Evolutionary conservation across 2,888 invertebrate genomes (phyloP), one percentile per base, ranked within the genome.

Genomic region (Fabriciana adippe): DNA sequence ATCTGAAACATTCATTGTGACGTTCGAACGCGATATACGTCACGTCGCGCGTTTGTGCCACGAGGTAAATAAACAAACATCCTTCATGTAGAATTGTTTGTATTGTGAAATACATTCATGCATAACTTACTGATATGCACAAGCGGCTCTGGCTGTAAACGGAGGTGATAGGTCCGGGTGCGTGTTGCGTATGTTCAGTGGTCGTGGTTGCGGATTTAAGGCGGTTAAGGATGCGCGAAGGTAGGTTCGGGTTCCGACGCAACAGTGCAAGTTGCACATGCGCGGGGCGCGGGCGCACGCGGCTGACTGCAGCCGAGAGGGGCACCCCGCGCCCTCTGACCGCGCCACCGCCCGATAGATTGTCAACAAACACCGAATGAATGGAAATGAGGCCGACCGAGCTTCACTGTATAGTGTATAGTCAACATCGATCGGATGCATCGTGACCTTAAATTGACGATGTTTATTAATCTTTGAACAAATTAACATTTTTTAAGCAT

Each of bases 341-440:
- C 82, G 78, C 80, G 77, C 82, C 84, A 83, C 84, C 73, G 71
- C 73, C 78, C 81, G 82, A 75, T 81, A 77, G 81, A 85, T 88
- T 89, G 87, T 88, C 90, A 89, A 89, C 88, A 88, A 85, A 84
- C 81, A 84, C 77, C 81, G 79, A 82, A 87, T 89, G 84, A 90
- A 90, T 90, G 89, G 86, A 87, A 88, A 89, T 87, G 80, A 88
- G 81, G 81, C 78, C 80, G 76, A 67, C 78, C 75, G 78, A 79
- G 79, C 79, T 78, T 83, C 81, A 80, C 72, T 72, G 74, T 75
- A 74, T 75, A 69, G 65, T 53, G 68, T 41, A 41, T 67, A 67
- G 48, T 59, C 69, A 72, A 67, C 74, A 74, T 75, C 75, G 72
- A 76, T 74, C 74, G 76, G 78, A 76, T 76, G 77, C 76, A 76